These are phyloP conservation scores for Indicator maculatus DNA, from an alignment of 2,113 vertebrate species.

Conservation along the genomic window DNA sequence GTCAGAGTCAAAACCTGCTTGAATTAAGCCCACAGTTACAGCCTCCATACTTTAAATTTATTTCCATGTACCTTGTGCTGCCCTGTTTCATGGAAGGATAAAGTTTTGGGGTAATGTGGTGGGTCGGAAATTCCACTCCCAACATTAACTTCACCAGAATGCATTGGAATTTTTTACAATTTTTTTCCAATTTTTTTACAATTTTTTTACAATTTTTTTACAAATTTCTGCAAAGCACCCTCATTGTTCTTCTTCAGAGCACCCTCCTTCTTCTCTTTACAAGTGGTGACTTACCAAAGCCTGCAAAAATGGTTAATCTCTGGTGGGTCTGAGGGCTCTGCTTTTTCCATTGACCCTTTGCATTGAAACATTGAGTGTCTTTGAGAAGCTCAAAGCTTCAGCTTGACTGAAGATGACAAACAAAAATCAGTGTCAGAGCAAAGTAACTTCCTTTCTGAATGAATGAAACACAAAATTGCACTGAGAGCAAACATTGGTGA, in stretches of 20 bases:
- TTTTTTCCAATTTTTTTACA: too few relatives aligned
- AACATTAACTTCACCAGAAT: too few relatives aligned
- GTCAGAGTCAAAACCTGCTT: not conserved
- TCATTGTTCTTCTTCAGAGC: not conserved
- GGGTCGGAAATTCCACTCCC: too few relatives aligned
- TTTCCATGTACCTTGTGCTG: not conserved
- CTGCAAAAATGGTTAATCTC: not conserved
- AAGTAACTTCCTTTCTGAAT: not conserved
- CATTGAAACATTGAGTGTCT: not conserved
- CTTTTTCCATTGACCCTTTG: not conserved
- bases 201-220: not conserved
- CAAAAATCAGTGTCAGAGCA: not conserved
- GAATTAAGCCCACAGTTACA: not conserved
- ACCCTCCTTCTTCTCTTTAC: not conserved
- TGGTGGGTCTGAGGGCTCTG: not conserved
- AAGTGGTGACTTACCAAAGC: not conserved
- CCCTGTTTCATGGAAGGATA: not conserved
- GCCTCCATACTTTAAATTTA: not conserved
- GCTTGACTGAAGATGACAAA: not conserved
- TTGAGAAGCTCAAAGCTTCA: not conserved
- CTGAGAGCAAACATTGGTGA: not conserved
- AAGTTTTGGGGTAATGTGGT: not conserved
- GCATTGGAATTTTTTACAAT: too few relatives aligned
- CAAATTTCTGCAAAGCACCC: not conserved
- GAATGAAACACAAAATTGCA: not conserved